Evolutionary conservation across 2,888 invertebrate genomes (phyloP).

Genomic region (Nemoura dubitans): DNA sequence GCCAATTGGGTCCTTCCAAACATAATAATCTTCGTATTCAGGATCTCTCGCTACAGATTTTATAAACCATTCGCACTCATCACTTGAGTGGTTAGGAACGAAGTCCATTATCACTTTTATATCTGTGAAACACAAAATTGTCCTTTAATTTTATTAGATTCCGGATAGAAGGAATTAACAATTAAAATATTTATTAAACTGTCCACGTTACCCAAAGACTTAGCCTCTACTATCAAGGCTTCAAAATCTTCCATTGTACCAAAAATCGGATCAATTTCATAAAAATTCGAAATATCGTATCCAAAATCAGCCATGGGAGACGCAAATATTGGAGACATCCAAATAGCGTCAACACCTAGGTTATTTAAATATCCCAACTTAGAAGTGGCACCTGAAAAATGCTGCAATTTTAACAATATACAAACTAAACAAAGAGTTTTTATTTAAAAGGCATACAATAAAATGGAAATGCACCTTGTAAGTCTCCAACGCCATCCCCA

Average conservation of each 20-base stretch:
- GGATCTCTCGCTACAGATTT: constrained; percentile 70
- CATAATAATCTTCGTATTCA: constrained; percentile 77
- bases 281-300: constrained; percentile 85
- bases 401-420: background rate
- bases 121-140: constrained; percentile 60
- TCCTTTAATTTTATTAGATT: too few species aligned
- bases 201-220: constrained; percentile 62
- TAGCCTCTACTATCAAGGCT: constrained; percentile 66
- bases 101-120: constrained; percentile 62
- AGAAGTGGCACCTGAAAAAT: constrained; percentile 64
- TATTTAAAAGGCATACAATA: too few species aligned
- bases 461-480: constrained; percentile 69
- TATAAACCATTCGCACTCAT: constrained; percentile 82
- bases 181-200: too few species aligned
- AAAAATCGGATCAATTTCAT: constrained; percentile 74
- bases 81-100: constrained; percentile 68
- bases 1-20: constrained; percentile 67
- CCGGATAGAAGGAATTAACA: too few species aligned
- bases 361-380: constrained; percentile 72
- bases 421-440: background rate
- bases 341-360: constrained; percentile 77
- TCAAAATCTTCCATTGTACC: constrained; percentile 79
- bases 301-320: constrained; percentile 90
- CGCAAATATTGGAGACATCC: constrained; percentile 85
- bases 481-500: constrained; percentile 85